Evolutionary conservation across 2,888 invertebrate species (phyloP).

Genomic region (Imbricaverruca yamaguchii): DNA sequence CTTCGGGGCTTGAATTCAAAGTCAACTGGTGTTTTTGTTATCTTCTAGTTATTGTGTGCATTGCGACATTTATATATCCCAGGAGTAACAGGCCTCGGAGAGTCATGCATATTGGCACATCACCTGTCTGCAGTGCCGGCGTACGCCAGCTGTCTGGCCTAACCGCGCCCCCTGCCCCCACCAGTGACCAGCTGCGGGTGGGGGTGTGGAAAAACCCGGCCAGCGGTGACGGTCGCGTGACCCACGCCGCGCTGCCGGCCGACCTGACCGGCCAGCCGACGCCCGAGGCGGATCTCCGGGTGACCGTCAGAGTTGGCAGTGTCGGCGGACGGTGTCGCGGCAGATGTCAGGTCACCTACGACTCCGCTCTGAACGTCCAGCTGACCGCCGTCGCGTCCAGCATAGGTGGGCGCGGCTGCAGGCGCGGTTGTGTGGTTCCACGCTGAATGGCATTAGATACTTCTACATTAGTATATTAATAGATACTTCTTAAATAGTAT

Average conservation of each 20-base stretch:
- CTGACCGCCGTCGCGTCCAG: constrained; percentile 14
- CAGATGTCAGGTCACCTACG: constrained; percentile 22
- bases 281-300: neutral
- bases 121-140: neutral
- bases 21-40: too few relatives aligned
- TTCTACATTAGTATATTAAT: too few relatives aligned
- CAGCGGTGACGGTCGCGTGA: neutral
- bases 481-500: too few relatives aligned
- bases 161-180: neutral
- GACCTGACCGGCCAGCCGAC: neutral
- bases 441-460: too few relatives aligned
- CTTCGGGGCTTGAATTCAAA: too few relatives aligned
- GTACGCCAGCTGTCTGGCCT: neutral
- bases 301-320: constrained; percentile 16
- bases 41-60: too few relatives aligned
- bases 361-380: constrained; percentile 8
- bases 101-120: too few relatives aligned
- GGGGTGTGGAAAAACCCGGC: neutral
- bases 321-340: neutral
- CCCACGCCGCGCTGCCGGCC: neutral
- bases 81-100: too few relatives aligned
- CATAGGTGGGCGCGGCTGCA: neutral
- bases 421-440: too few relatives aligned
- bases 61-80: too few relatives aligned
- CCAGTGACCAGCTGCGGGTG: neutral